Conservation (phyloP, 2,113 vertebrate species). For the Otus sunia region DNA sequence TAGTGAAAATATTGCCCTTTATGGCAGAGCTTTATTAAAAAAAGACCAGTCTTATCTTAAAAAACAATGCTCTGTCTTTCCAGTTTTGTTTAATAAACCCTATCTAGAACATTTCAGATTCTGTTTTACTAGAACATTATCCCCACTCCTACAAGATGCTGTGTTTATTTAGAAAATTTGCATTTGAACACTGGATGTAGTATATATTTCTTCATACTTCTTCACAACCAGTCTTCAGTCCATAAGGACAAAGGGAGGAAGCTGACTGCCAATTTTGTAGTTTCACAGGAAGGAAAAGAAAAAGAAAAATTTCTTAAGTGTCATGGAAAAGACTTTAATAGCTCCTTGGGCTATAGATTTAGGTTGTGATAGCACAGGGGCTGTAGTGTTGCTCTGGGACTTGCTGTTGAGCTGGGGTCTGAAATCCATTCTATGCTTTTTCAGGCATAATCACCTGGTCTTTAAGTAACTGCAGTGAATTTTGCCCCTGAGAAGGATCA, state of each 20-base stretch:
- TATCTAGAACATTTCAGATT: not conserved
- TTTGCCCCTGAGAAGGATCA: slow-evolving; percentile 49
- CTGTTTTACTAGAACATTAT: not conserved
- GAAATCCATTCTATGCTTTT: slow-evolving; percentile 36
- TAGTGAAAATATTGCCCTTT: not conserved
- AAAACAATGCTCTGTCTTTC: not conserved
- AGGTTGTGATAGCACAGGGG: not conserved
- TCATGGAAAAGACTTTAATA: not conserved
- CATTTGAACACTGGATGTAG: not conserved
- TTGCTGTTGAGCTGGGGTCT: not conserved
- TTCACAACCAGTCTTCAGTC: not conserved
- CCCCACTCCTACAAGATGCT: not conserved
- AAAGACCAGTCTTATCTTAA: not conserved
- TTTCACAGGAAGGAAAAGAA: not conserved
- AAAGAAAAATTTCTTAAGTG: not conserved
- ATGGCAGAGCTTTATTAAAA: not conserved
- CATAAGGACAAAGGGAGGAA: not conserved
- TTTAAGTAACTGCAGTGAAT: slow-evolving; percentile 45
- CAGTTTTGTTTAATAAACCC: not conserved
- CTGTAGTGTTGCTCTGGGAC: not conserved
- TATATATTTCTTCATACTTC: not conserved
- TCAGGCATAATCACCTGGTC: slow-evolving; percentile 29
- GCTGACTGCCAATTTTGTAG: not conserved
- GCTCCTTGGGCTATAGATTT: not conserved
- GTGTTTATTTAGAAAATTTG: not conserved